phyloP scores from a whole-genome alignment of 2,113 vertebrate species.

The Stegostoma tigrinum region DNA sequence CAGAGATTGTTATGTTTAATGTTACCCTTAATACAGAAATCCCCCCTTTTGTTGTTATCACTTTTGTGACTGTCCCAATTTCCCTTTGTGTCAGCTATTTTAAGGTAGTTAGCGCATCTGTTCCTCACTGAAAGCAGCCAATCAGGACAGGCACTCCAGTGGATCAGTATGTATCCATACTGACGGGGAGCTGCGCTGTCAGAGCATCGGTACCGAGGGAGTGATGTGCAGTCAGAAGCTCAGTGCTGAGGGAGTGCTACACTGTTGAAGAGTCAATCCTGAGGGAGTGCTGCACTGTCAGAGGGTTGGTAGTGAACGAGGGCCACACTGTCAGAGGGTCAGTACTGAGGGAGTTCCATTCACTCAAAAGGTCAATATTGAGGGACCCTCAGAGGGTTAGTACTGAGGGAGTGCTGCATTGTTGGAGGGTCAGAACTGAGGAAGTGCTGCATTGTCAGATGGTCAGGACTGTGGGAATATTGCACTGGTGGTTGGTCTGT shows the following conservation, averaged over 20 bases:
- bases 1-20: no score
- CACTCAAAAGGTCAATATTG: background rate
- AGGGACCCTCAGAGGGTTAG: background rate
- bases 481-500: background rate
- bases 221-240: background rate
- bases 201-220: background rate
- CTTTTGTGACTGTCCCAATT: background rate
- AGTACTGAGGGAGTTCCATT: background rate
- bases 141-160: no score
- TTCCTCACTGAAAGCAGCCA: background rate
- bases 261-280: background rate
- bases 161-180: no score
- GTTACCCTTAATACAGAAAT: background rate
- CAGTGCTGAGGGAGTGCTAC: background rate
- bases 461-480: background rate
- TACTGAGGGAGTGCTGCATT: background rate
- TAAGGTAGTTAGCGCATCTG: background rate
- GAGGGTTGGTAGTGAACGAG: background rate
- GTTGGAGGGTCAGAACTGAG: background rate
- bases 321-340: background rate
- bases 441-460: background rate
- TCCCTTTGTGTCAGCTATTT: background rate
- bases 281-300: background rate
- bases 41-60: background rate
- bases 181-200: no score